Conservation (phyloP, 2,888 invertebrate genomes). For the Sturmia bella region DNA sequence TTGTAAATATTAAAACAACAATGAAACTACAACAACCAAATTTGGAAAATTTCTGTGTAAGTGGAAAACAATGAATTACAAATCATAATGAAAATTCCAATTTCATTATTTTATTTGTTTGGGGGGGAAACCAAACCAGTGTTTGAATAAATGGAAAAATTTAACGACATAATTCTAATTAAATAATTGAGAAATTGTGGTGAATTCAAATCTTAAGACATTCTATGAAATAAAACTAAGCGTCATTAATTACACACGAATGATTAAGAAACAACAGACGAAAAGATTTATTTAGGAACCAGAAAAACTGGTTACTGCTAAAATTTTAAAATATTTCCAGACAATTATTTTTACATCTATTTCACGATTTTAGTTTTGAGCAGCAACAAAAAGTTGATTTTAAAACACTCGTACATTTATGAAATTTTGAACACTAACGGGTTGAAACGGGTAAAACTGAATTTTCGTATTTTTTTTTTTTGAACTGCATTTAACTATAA, state of each 20-base stretch:
- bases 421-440: no score
- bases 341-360: no score
- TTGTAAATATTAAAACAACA: constrained; percentile 39
- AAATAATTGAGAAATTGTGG: constrained; percentile 59
- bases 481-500: no score
- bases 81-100: constrained; percentile 17
- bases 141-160: constrained; percentile 30
- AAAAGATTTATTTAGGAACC: no score
- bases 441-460: no score
- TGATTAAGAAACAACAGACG: not conserved
- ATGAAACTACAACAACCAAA: constrained; percentile 24
- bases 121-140: not conserved
- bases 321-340: no score
- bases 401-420: no score
- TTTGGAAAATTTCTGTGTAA: constrained; percentile 12
- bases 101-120: constrained; percentile 18
- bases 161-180: constrained; percentile 63
- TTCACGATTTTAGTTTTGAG: no score
- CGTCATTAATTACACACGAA: constrained; percentile 14
- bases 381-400: no score
- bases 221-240: constrained; percentile 26
- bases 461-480: no score
- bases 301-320: no score
- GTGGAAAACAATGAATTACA: constrained; percentile 30
- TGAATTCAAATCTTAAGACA: constrained; percentile 38